These are phyloP conservation scores for Crotalus tigris DNA, from an alignment of 2,113 vertebrate genomes.

Conservation along the genomic window DNA sequence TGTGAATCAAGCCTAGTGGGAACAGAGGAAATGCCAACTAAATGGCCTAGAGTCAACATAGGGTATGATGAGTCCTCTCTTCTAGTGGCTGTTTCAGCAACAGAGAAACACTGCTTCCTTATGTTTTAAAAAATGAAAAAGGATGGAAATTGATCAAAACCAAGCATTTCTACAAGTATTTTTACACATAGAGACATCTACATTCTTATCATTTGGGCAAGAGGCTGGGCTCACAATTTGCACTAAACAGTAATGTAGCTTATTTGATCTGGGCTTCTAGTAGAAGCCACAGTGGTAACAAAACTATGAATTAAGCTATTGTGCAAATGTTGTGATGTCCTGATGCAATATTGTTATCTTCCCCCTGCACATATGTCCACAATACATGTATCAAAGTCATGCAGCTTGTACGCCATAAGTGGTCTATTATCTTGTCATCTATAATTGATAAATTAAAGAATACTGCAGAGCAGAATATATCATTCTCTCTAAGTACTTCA, in stretches of 20 bases:
- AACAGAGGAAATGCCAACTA: background rate
- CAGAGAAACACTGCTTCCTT: background rate
- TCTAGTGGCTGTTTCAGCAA: background rate
- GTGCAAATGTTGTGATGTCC: background rate
- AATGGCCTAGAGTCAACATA: background rate
- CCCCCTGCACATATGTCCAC: background rate
- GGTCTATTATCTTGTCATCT: background rate
- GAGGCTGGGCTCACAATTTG: background rate
- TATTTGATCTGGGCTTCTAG: background rate
- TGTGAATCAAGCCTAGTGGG: background rate
- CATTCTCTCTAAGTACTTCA: background rate
- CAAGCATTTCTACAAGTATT: background rate
- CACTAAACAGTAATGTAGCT: background rate
- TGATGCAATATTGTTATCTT: background rate
- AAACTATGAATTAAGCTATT: background rate
- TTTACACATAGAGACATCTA: background rate
- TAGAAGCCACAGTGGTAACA: background rate
- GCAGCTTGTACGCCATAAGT: background rate
- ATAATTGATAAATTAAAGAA: background rate
- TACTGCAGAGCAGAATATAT: background rate
- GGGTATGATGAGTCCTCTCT: background rate
- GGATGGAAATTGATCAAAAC: background rate
- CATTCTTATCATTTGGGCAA: background rate
- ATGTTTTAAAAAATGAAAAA: background rate
- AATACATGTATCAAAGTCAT: background rate